Percentiles rank a stretch among this genome's conserved stretches.
These are phyloP conservation scores for Eupithecia abbreviata DNA, from an alignment of 2,888 invertebrate genomes.

Conservation along the genomic window DNA sequence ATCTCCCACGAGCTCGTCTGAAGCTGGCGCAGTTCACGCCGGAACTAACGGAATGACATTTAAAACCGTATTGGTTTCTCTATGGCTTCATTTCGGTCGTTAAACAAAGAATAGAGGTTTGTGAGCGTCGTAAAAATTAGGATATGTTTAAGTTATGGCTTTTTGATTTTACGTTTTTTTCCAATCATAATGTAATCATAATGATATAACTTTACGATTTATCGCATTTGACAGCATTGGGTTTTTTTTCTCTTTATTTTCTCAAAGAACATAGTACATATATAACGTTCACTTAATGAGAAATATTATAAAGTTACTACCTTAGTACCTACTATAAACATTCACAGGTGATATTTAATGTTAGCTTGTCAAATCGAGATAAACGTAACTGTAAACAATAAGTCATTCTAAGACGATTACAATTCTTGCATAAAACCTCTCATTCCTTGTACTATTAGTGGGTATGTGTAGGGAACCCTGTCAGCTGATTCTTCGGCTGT, in stretches of 20 bases:
- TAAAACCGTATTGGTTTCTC: conserved; percentile 34
- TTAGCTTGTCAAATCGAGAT: background rate
- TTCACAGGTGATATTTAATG: background rate
- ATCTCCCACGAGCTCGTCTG: too few species aligned
- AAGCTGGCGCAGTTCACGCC: background rate
- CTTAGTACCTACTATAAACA: too few species aligned
- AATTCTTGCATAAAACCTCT: background rate
- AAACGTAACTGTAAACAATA: background rate
- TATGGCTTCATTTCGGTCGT: conserved; percentile 46
- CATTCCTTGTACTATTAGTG: background rate
- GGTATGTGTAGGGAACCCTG: background rate
- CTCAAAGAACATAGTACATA: too few species aligned
- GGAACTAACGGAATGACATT: conserved; percentile 33
- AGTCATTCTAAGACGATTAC: background rate
- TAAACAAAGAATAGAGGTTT: conserved; percentile 48
- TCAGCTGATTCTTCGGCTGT: background rate
- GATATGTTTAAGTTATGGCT: conserved; percentile 43
- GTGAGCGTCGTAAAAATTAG: conserved; percentile 45
- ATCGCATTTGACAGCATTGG: conserved; percentile 11
- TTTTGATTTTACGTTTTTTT: conserved; percentile 40
- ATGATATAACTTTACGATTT: conserved; percentile 39
- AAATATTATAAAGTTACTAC: too few species aligned
- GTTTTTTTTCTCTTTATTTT: too few species aligned
- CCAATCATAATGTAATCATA: conserved; percentile 33
- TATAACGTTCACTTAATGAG: too few species aligned